Evolutionary conservation across 2,888 invertebrate species (phyloP).

Genomic region (Automeris io): DNA sequence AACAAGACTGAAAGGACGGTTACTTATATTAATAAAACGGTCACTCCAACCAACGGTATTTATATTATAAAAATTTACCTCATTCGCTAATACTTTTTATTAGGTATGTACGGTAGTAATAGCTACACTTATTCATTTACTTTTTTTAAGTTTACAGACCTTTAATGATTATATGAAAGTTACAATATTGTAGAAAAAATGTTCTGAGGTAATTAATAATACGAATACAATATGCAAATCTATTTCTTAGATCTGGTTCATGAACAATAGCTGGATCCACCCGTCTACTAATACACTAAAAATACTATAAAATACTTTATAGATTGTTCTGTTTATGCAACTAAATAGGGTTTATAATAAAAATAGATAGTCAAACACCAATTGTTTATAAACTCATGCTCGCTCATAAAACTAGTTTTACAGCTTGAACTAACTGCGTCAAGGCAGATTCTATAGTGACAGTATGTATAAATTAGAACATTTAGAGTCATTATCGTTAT

Average conservation of each 20-base stretch:
- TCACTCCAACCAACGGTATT: too few relatives aligned
- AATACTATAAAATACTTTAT: conserved; percentile 2
- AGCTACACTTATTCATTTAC: too few relatives aligned
- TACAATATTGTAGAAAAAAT: too few relatives aligned
- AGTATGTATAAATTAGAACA: conserved; percentile 7
- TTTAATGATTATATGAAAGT: too few relatives aligned
- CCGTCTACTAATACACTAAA: conserved; percentile 1
- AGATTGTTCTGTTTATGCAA: conserved; percentile 5
- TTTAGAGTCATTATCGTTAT: conserved; percentile 7
- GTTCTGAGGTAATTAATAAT: too few relatives aligned
- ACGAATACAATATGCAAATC: too few relatives aligned
- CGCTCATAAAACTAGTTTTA: conserved; percentile 23
- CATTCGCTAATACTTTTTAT: too few relatives aligned
- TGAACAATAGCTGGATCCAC: background rate
- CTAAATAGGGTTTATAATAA: conserved; percentile 8
- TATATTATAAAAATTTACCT: too few relatives aligned
- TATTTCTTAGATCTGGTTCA: background rate
- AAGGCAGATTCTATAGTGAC: conserved; percentile 13
- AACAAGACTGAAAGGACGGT: too few relatives aligned
- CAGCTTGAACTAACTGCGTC: conserved; percentile 14
- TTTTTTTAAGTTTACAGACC: too few relatives aligned
- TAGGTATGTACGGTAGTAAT: too few relatives aligned
- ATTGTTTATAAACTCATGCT: conserved; percentile 20
- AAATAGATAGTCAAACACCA: conserved; percentile 11
- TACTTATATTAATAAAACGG: too few relatives aligned